Conservation (phyloP, 2,888 invertebrate species). For the Xanthorhoe spadicearia region DNA sequence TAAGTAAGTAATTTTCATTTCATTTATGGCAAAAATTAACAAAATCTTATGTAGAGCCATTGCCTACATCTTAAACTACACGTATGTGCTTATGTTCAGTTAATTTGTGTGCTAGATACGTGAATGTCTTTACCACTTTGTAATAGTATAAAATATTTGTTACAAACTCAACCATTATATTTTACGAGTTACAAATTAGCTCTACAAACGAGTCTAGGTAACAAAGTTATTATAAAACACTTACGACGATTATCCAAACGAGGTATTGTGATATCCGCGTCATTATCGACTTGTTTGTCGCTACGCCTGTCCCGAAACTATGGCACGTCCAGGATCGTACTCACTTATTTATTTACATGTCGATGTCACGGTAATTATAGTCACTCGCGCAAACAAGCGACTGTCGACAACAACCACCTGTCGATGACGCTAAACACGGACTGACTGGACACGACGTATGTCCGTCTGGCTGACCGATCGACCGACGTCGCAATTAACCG, state of each 20-base stretch:
- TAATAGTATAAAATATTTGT: neutral
- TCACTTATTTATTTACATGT: constrained; percentile 59
- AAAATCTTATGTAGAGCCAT: neutral
- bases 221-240: constrained; percentile 41
- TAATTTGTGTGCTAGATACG: neutral
- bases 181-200: constrained; percentile 17
- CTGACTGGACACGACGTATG: constrained; percentile 19
- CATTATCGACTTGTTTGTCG: constrained; percentile 52
- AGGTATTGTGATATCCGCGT: constrained; percentile 60
- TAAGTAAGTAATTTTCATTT: too few species aligned
- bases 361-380: constrained; percentile 53
- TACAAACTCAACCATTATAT: neutral
- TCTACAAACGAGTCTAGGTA: constrained; percentile 9
- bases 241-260: constrained; percentile 64
- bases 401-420: constrained; percentile 57
- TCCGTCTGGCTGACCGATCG: constrained; percentile 39
- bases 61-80: neutral
- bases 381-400: constrained; percentile 46
- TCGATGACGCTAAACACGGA: constrained; percentile 54
- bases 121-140: neutral
- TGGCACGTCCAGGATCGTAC: constrained; percentile 45
- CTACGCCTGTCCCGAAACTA: constrained; percentile 47
- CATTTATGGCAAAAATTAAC: too few species aligned
- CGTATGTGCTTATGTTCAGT: neutral
- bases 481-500: constrained; percentile 43